A percentile compares a stretch with the other conserved stretches of the same genome.
phyloP scores from a whole-genome alignment of 2,888 invertebrate species.

The Ommatoiulus sabulosus region DNA sequence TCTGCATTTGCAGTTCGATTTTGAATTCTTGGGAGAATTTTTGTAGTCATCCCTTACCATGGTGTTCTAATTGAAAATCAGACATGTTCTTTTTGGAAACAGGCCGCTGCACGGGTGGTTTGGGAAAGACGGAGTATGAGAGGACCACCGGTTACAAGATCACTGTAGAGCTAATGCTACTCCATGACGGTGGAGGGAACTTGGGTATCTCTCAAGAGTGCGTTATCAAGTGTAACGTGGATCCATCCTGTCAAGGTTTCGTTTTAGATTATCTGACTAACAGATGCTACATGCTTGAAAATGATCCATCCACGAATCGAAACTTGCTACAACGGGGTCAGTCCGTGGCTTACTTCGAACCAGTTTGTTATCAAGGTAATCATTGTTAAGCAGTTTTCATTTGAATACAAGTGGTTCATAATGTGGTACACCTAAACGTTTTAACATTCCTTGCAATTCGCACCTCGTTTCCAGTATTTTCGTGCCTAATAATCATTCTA shows the following conservation, averaged over 20 bases:
- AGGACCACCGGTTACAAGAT: slow-evolving; percentile 67
- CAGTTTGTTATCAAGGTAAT: slow-evolving; percentile 66
- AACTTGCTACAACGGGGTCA: slow-evolving; percentile 65
- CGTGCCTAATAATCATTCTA: too few relatives aligned
- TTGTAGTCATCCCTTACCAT: not conserved
- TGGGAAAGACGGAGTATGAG: slow-evolving; percentile 63
- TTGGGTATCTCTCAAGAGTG: slow-evolving; percentile 68
- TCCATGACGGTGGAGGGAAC: slow-evolving; percentile 56
- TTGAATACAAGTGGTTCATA: not conserved
- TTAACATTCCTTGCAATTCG: too few relatives aligned
- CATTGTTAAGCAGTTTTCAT: not conserved
- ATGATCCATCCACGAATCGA: slow-evolving; percentile 64
- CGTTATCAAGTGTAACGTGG: slow-evolving; percentile 66
- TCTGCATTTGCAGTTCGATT: too few relatives aligned
- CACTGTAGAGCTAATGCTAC: slow-evolving; percentile 55
- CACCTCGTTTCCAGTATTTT: too few relatives aligned
- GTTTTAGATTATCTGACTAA: slow-evolving; percentile 68
- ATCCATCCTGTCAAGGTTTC: slow-evolving; percentile 67
- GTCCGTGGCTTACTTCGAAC: slow-evolving; percentile 67
- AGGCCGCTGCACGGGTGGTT: slow-evolving; percentile 56
- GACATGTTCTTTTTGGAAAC: slow-evolving; percentile 49
- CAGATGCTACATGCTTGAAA: slow-evolving; percentile 66
- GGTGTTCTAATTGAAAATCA: not conserved
- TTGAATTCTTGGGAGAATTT: too few relatives aligned
- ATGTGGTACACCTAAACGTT: too few relatives aligned